These are phyloP conservation scores for Eurystomus gularis DNA, from an alignment of 2,113 vertebrate genomes.

Conservation along the genomic window DNA sequence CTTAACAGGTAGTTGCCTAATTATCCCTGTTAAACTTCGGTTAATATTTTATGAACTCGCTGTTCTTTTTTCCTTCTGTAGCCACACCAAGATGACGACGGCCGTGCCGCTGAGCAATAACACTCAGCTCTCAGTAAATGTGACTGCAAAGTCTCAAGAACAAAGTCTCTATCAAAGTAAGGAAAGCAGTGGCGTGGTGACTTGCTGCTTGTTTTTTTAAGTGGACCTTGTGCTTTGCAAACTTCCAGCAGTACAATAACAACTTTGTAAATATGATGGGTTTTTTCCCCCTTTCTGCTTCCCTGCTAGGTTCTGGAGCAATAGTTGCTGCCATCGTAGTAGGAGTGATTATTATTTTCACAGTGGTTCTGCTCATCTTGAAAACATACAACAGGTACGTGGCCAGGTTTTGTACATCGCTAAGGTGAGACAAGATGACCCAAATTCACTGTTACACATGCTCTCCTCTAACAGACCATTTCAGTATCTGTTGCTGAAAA, in stretches of 20 bases:
- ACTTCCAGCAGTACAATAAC: not conserved
- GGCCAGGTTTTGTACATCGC: not conserved
- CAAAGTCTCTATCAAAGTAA: slow-evolving; percentile 79
- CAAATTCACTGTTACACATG: not conserved
- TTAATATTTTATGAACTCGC: not conserved
- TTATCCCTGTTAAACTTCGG: not conserved
- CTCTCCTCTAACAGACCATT: not conserved
- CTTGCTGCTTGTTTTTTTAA: not conserved
- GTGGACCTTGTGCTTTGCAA: not conserved
- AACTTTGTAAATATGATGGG: not conserved
- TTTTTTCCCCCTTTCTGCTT: not conserved
- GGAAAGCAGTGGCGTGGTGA: not conserved
- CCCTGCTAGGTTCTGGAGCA: slow-evolving; percentile 86
- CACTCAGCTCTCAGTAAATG: slow-evolving; percentile 46
- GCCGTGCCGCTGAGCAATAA: slow-evolving; percentile 1
- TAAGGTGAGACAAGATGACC: not conserved
- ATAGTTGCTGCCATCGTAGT: slow-evolving; percentile 92
- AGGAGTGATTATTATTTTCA: slow-evolving; percentile 87
- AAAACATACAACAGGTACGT: slow-evolving; percentile 93
- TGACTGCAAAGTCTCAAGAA: slow-evolving; percentile 65
- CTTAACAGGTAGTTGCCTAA: not conserved
- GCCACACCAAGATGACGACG: slow-evolving; percentile 68
- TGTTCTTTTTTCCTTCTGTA: not conserved
- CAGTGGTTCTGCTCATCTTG: slow-evolving; percentile 84
- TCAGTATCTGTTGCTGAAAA: not conserved